Evolutionary conservation across 2,113 vertebrate genomes (phyloP).

Genomic region (Megaptera novaeangliae): DNA sequence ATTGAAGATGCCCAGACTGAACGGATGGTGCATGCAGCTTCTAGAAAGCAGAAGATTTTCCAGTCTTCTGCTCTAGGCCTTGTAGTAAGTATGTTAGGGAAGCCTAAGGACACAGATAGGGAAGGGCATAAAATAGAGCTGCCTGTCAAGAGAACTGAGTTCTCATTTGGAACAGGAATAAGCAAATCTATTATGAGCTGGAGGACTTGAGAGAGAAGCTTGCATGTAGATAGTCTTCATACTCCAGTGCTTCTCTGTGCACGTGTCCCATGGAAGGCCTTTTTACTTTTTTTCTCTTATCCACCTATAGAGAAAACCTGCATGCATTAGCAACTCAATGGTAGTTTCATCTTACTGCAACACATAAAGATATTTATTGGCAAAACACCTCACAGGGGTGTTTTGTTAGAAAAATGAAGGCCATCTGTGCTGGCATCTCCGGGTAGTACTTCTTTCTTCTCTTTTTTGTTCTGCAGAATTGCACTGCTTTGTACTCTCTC

Average conservation of each 20-base stretch:
- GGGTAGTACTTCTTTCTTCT: constrained; percentile 44
- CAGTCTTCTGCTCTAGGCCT: not conserved
- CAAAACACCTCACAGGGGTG: constrained; percentile 45
- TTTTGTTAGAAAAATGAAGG: constrained; percentile 73
- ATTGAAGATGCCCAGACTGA: not conserved
- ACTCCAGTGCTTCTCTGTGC: not conserved
- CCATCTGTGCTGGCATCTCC: constrained; percentile 62
- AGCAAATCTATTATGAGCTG: not conserved
- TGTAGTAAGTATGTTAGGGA: not conserved
- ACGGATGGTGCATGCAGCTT: not conserved
- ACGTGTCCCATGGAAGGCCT: not conserved
- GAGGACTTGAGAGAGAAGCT: constrained; percentile 48
- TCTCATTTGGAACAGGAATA: constrained; percentile 1
- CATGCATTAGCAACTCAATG: constrained; percentile 45
- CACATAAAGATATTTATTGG: constrained; percentile 58
- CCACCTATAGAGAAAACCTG: constrained; percentile 48
- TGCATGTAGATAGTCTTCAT: not conserved
- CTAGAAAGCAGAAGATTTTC: not conserved
- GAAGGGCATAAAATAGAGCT: not conserved
- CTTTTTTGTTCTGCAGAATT: constrained; percentile 68
- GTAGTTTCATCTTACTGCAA: constrained; percentile 69
- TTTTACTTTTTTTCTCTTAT: constrained; percentile 32
- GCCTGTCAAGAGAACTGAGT: not conserved
- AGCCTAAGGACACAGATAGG: not conserved
- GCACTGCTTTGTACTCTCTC: constrained; percentile 64